Evolutionary conservation across 2,113 vertebrate genomes (phyloP), one percentile per base, ranked within the genome.

Genomic region (Copsychus sechellarum): DNA sequence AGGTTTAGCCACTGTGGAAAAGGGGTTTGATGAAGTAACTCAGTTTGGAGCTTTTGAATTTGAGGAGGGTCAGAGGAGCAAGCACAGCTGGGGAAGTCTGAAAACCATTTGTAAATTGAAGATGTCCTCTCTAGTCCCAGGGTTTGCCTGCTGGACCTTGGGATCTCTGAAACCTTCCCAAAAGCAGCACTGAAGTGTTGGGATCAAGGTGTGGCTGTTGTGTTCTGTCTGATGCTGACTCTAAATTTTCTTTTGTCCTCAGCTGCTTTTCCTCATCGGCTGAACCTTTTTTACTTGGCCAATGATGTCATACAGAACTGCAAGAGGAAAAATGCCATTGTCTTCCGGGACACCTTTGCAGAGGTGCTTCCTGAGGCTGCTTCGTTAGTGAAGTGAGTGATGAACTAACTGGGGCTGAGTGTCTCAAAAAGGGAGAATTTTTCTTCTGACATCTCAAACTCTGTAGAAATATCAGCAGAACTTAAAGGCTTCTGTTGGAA

Each of bases 221-320:
- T 38, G 24, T 50, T 45, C 25, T 66, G 4, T 12, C 22, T 11
- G n/a, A 6, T 58, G 25, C 14, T 36, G 40, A 73, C 28, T 24
- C 16, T 22, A 8, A 26, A 2, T 51, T 72, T 42, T 76, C 58
- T 94, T 80, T 50, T 73, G 42, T 25, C 24, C 54, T 67, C 81
- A 99, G 99, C 99, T 92, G 98, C 99, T 64, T 98, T 98, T 95
- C 98, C 97, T 74, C 99, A 99, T 84, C 98, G 99, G 19, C 97
- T 99, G 96, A 99, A 99, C 97, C 99, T 99, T 38, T 99, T 99
- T 94, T 99, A 99, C 97, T 92, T 99, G 90, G 99, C 99, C 94
- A 99, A 99, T 6, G 99, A 99, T 43, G 99, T 99, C 91, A 99
- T 99, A 81, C 99, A 99, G 97, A 99, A 99, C 97, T 99, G 99